Conservation (phyloP, 2,888 invertebrate genomes). For the Cheilosia pagana region DNA sequence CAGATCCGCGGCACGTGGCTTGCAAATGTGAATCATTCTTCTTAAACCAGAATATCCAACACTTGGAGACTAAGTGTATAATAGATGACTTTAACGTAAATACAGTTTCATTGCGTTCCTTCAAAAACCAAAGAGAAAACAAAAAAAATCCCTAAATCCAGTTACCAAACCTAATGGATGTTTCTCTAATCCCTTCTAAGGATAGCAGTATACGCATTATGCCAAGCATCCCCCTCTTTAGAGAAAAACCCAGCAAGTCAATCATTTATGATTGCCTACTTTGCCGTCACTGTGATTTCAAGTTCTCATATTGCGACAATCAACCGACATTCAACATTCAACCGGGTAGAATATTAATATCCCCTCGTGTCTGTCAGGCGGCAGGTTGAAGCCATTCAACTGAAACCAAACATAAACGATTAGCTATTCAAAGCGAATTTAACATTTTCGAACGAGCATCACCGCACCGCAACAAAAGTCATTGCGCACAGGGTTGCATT, state of each 20-base stretch:
- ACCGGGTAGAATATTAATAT: constrained; percentile 54
- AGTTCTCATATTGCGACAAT: constrained; percentile 80
- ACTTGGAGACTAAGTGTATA: constrained; percentile 49
- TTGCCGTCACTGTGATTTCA: constrained; percentile 48
- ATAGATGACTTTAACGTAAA: constrained; percentile 63
- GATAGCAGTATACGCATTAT: constrained; percentile 33
- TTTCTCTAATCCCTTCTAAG: constrained; percentile 51
- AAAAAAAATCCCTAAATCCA: constrained; percentile 39
- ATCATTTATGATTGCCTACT: constrained; percentile 65
- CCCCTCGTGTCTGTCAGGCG: constrained; percentile 60
- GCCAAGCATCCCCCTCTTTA: constrained; percentile 25
- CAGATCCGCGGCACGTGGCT: constrained; percentile 53
- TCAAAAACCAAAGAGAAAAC: neutral
- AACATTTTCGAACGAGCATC: constrained; percentile 69
- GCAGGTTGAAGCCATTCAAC: constrained; percentile 70
- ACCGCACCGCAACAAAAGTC: constrained; percentile 69
- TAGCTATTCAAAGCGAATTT: constrained; percentile 71
- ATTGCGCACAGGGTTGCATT: constrained; percentile 58
- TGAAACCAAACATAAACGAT: constrained; percentile 75
- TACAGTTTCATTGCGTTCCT: constrained; percentile 46
- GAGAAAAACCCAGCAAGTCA: constrained; percentile 42
- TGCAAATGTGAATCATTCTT: constrained; percentile 44
- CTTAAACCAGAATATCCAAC: constrained; percentile 40
- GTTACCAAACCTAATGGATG: constrained; percentile 60
- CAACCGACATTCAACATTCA: constrained; percentile 65